Percentiles rank a stretch among this genome's conserved stretches.
Evolutionary conservation across 2,113 vertebrate genomes (phyloP).

Genomic region (Abramis brama): DNA sequence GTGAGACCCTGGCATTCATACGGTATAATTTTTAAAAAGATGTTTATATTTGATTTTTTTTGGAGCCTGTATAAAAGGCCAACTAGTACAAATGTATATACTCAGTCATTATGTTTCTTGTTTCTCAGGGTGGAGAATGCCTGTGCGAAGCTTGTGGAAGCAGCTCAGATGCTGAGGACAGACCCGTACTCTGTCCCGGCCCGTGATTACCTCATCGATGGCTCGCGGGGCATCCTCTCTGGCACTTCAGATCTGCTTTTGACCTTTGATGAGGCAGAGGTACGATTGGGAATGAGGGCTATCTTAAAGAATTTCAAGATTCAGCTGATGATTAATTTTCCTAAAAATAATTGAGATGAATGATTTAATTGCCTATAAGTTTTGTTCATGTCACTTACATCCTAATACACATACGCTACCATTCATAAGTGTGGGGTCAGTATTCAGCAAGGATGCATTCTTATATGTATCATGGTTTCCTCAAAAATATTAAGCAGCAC

Average conservation of each 20-base stretch:
- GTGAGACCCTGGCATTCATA: background rate
- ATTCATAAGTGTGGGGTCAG: background rate
- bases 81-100: background rate
- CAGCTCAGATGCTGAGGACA: constrained; percentile 93
- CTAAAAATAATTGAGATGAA: background rate
- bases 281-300: constrained; percentile 58
- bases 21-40: background rate
- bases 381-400: too few relatives aligned
- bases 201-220: constrained; percentile 97
- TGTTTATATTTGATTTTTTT: background rate
- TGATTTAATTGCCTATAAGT: background rate
- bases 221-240: constrained; percentile 95
- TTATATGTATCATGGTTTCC: background rate
- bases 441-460: background rate
- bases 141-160: constrained; percentile 92
- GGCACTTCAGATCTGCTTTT: constrained; percentile 97
- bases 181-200: constrained; percentile 97
- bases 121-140: constrained; percentile 92
- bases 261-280: constrained; percentile 98
- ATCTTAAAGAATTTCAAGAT: background rate
- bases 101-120: constrained; percentile 30
- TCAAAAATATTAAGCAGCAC: background rate
- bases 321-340: background rate
- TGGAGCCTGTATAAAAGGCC: background rate
- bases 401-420: background rate